Evolutionary conservation across 2,888 invertebrate genomes (phyloP).

Genomic region (Andrena minutula): DNA sequence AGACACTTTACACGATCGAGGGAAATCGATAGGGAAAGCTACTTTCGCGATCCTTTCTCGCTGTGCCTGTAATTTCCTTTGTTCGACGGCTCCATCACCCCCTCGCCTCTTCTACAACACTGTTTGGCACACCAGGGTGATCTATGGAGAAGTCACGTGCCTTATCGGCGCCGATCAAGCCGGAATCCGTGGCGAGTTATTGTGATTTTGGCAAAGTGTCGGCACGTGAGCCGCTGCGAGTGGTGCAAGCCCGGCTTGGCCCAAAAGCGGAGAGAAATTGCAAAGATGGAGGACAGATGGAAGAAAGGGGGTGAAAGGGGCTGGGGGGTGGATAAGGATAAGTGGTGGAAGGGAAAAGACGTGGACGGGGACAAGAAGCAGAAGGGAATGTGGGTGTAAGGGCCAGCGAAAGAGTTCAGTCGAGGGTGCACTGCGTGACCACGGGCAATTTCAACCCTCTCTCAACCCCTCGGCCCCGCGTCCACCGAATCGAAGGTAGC

Average conservation of each 20-base stretch:
- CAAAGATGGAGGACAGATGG: background rate
- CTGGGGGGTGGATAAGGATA: background rate
- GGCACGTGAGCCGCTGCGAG: conserved; percentile 21
- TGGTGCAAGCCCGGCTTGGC: background rate
- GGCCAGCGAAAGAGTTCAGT: conserved; percentile 26
- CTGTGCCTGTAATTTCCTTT: conserved; percentile 32
- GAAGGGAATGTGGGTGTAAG: background rate
- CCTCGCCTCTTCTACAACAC: background rate
- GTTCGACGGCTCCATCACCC: background rate
- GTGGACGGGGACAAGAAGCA: background rate
- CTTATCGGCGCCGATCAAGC: conserved; percentile 15
- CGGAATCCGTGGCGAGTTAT: conserved; percentile 36
- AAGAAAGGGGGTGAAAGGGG: background rate
- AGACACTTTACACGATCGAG: conserved; percentile 3
- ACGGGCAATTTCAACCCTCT: conserved; percentile 76
- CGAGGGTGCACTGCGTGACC: conserved; percentile 76
- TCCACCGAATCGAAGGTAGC: conserved; percentile 56
- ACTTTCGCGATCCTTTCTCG: conserved; percentile 6
- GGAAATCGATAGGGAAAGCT: conserved; percentile 23
- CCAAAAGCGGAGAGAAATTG: conserved; percentile 5
- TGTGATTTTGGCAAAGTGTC: conserved; percentile 39
- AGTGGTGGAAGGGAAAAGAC: background rate
- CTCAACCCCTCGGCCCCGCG: conserved; percentile 26
- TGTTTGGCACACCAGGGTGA: background rate
- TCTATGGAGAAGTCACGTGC: conserved; percentile 4